Percentiles rank a stretch among this genome's conserved stretches.
Evolutionary conservation across 2,113 vertebrate genomes (phyloP).

Genomic region (Chinchilla lanigera): DNA sequence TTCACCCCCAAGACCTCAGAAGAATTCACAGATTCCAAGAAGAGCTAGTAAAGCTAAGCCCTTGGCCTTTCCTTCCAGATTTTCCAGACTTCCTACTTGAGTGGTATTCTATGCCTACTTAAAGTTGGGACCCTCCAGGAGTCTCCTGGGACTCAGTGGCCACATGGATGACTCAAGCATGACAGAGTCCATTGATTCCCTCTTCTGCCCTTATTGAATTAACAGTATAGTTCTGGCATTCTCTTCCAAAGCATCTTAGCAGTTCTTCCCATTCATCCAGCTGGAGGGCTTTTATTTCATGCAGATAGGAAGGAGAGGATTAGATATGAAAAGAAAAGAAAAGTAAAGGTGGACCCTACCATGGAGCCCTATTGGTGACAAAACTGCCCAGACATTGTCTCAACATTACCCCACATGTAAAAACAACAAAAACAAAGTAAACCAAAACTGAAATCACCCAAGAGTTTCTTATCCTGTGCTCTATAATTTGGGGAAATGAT

Average conservation of each 20-base stretch:
- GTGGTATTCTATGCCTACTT: neutral
- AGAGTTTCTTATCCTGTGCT: neutral
- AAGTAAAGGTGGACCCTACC: neutral
- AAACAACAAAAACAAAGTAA: slow-evolving; percentile 34
- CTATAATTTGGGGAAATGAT: slow-evolving; percentile 57
- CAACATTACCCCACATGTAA: neutral
- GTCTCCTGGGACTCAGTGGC: neutral
- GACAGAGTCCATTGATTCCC: neutral
- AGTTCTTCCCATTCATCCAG: neutral
- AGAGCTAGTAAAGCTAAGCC: neutral
- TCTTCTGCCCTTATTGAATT: neutral
- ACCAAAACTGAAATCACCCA: slow-evolving; percentile 5
- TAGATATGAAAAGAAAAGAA: neutral
- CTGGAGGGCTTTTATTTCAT: neutral
- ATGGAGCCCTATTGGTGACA: neutral
- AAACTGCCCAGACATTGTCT: neutral
- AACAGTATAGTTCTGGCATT: neutral
- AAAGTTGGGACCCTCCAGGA: neutral
- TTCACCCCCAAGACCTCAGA: neutral
- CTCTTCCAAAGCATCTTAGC: neutral
- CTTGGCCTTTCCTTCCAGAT: neutral
- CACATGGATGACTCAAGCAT: neutral
- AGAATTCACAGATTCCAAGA: neutral
- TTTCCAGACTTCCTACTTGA: neutral
- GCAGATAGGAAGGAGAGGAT: neutral